phyloP scores from a whole-genome alignment of 2,797 vertebrate species.

The Sebastolobus altivelis region DNA sequence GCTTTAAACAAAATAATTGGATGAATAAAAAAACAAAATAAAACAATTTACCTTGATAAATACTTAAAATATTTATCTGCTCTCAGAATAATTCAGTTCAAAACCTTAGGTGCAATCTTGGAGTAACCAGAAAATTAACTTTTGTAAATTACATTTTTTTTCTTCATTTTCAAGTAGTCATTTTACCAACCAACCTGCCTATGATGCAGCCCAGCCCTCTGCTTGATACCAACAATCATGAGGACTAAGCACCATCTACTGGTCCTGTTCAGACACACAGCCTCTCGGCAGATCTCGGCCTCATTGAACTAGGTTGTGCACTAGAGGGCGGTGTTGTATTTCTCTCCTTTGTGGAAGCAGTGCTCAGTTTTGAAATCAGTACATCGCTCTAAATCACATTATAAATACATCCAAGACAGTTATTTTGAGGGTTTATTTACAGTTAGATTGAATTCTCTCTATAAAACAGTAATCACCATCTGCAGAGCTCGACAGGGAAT shows the following conservation, averaged over 20 bases:
- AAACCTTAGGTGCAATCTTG: background rate
- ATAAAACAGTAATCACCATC: background rate
- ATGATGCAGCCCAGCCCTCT: background rate
- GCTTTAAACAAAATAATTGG: background rate
- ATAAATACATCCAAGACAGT: background rate
- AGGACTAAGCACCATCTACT: constrained; percentile 62
- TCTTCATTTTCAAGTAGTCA: no score
- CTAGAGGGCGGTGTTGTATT: constrained; percentile 67
- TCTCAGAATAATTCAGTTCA: background rate
- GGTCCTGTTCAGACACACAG: constrained; percentile 27
- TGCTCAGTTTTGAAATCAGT: background rate
- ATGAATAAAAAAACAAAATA: background rate
- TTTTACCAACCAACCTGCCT: no score
- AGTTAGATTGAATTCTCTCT: background rate
- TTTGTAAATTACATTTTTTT: background rate
- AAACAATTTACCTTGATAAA: background rate
- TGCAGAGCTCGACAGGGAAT: constrained; percentile 4
- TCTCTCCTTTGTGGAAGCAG: background rate
- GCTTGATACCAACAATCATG: constrained; percentile 1
- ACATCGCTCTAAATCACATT: background rate
- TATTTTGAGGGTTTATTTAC: background rate
- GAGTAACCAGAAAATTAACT: background rate
- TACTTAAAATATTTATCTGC: background rate
- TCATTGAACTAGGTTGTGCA: constrained; percentile 16
- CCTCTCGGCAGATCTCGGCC: background rate